These are phyloP conservation scores for Chrysodeixis includens DNA, from an alignment of 2,888 invertebrate species.

Conservation along the genomic window DNA sequence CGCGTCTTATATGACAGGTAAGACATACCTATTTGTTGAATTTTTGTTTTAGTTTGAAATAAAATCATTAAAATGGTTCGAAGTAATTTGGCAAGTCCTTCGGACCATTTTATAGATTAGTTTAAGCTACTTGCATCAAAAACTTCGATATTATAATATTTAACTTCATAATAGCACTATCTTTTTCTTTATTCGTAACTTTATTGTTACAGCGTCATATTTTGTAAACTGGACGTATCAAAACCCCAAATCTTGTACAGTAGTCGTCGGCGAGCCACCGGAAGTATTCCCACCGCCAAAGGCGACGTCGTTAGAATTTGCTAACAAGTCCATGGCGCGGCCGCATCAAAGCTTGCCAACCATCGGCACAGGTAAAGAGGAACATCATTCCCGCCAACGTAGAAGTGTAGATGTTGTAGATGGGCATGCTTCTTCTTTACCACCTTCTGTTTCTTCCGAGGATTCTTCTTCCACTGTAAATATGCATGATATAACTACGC, in stretches of 20 bases:
- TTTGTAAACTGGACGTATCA: constrained; percentile 96
- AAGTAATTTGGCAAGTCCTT: too few relatives aligned
- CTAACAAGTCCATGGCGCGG: constrained; percentile 92
- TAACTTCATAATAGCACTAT: constrained; percentile 13
- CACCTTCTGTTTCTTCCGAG: constrained; percentile 78
- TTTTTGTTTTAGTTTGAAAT: too few relatives aligned
- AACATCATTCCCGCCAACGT: constrained; percentile 91
- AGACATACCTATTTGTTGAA: constrained; percentile 34
- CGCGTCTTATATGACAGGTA: constrained; percentile 96
- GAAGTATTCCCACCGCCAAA: constrained; percentile 92
- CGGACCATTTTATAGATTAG: too few relatives aligned
- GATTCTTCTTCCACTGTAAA: constrained; percentile 81
- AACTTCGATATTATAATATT: background rate
- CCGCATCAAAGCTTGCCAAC: constrained; percentile 90
- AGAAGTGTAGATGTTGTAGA: constrained; percentile 91
- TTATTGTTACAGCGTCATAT: constrained; percentile 92
- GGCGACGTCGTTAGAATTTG: constrained; percentile 91
- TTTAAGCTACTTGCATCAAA: background rate
- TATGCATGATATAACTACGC: constrained; percentile 86
- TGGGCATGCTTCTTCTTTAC: constrained; percentile 88
- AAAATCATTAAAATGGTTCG: too few relatives aligned
- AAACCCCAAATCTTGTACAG: constrained; percentile 94
- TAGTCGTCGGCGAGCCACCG: constrained; percentile 94
- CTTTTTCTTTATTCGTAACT: constrained; percentile 11
- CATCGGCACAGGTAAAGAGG: constrained; percentile 87